Base-by-base conservation (phyloP, 2,888 invertebrate species). In the Pycnomerus fuliginosus region DNA sequence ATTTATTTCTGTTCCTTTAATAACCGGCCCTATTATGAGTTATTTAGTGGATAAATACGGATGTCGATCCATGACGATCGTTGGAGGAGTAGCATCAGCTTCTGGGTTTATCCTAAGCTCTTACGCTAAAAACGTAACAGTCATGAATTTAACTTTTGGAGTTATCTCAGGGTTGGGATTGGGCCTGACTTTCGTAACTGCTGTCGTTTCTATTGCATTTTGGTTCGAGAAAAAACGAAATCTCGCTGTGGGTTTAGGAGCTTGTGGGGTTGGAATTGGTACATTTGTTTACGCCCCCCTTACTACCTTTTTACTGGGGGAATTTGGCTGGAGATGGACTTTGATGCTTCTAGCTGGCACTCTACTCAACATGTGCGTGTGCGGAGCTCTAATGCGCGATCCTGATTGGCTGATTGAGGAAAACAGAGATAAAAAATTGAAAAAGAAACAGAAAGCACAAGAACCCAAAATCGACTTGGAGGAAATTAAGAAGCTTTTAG, bases 141-240 rank as follows among this genome's bases (percentile, higher is more conserved):
- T 85, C 73, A 81, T 91, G 75, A 87, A 86, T 76, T 65, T 93
- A 35, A 91, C 90, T 0, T 92, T 92, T 67, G 92, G 92, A 17
- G 80, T 91, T 1, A 80, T 91, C 16, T 85, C 90, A 32, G 92
- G 92, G 1, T 69, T 92, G 44, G 93, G 92, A 1, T 74, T 93
- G 50, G 90, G 91, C 3, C 72, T 90, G 33, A 88, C 88, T 36
- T 93, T 91, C 66, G 92, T 92, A 5, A 89, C 92, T 2, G 91
- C 91, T 3, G 91, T 93, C 3, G 92, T 93, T 2, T 87, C 89
- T 37, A 89, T 94, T 44, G 92, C 93, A 3, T 92, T 90, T 67
- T 94, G 93, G 85, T 94, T 94, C 70, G 91, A 93, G 60, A 88
- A 88, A 69, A 87, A 85, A 63, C 79, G 92, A 22, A 87, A 87